phyloP scores from a whole-genome alignment of 2,888 invertebrate genomes.

The Acanthococcus lagerstroemiae region DNA sequence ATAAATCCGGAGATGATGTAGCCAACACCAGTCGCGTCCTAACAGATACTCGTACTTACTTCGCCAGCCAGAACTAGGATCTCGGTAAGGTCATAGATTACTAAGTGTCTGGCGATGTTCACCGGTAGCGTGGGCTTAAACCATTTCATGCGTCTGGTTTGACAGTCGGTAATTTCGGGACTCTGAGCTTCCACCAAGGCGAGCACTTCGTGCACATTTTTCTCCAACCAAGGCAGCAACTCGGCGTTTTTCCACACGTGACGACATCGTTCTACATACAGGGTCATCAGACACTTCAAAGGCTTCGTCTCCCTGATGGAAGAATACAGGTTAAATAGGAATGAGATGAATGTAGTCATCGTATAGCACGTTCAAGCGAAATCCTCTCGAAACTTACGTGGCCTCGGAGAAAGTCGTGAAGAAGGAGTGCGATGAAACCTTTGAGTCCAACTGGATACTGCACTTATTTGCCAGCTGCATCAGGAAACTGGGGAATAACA shows the following conservation, averaged over 20 bases:
- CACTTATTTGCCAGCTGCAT: constrained; percentile 64
- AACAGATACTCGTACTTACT: constrained; percentile 41
- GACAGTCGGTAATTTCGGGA: constrained; percentile 42
- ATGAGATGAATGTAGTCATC: too few relatives aligned
- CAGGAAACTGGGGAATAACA: constrained; percentile 72
- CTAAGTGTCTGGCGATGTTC: constrained; percentile 58
- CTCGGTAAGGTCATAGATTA: constrained; percentile 61
- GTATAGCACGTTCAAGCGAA: neutral
- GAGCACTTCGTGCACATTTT: constrained; percentile 55
- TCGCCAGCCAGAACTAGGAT: constrained; percentile 50
- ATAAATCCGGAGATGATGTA: neutral
- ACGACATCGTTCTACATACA: constrained; percentile 64
- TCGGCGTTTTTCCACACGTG: constrained; percentile 70
- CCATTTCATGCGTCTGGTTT: constrained; percentile 48
- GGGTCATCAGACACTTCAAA: constrained; percentile 56
- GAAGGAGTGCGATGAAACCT: constrained; percentile 49
- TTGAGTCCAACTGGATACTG: constrained; percentile 57
- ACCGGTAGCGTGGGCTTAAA: constrained; percentile 54
- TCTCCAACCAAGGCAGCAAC: constrained; percentile 65
- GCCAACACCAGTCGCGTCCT: neutral
- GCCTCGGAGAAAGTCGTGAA: constrained; percentile 42
- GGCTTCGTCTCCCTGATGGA: constrained; percentile 43
- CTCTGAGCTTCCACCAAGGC: constrained; percentile 55
- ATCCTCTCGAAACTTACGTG: constrained; percentile 41
- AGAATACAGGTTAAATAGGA: constrained; percentile 5